phyloP scores from a whole-genome alignment of 1,140 invertebrate species.

The Temnothorax curvispinosus region DNA sequence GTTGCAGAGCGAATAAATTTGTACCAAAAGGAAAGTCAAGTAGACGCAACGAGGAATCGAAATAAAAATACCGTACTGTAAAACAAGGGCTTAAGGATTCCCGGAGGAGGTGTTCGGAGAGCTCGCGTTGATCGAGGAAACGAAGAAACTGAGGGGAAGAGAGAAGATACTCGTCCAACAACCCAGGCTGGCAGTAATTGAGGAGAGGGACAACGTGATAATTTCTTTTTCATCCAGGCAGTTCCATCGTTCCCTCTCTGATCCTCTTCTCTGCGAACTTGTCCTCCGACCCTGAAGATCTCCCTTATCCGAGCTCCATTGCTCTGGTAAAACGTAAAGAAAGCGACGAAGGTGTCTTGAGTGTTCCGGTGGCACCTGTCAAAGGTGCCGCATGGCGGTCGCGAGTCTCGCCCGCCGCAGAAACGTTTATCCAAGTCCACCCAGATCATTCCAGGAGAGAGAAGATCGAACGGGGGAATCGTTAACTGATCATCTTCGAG shows the following conservation, averaged over 20 bases:
- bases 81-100: background rate
- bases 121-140: background rate
- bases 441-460: slow-evolving; percentile 19
- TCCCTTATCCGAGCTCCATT: background rate
- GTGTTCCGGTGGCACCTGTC: background rate
- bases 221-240: slow-evolving; percentile 28
- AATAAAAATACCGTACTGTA: slow-evolving; percentile 39
- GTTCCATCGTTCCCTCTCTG: slow-evolving; percentile 18
- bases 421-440: background rate
- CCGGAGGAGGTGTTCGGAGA: background rate
- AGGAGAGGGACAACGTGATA: slow-evolving; percentile 15
- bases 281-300: background rate
- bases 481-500: background rate
- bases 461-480: slow-evolving; percentile 55
- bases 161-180: slow-evolving; percentile 33
- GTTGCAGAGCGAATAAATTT: slow-evolving; percentile 5
- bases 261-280: background rate
- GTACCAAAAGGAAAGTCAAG: slow-evolving; percentile 25
- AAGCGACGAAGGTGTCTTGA: slow-evolving; percentile 6
- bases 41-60: background rate
- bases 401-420: background rate
- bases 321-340: slow-evolving; percentile 8
- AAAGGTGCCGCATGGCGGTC: background rate
- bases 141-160: slow-evolving; percentile 10
- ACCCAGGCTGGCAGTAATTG: slow-evolving; percentile 44